Evolutionary conservation across 2,888 invertebrate species (phyloP).

Genomic region (Sarcophaga caerulescens): DNA sequence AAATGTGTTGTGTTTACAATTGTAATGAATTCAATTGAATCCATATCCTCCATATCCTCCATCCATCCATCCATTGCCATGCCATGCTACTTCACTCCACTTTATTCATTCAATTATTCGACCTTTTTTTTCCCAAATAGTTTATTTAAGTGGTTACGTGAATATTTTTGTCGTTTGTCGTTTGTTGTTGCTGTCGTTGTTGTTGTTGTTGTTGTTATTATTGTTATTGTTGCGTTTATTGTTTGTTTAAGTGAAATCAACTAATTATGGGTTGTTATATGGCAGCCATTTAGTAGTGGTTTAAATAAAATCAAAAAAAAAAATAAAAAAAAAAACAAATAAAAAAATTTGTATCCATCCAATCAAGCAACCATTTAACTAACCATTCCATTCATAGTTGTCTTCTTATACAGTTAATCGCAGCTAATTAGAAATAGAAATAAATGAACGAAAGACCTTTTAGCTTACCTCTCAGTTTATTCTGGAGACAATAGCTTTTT

Average conservation of each 20-base stretch:
- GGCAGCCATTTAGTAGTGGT: slow-evolving; percentile 70
- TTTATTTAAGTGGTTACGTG: background rate
- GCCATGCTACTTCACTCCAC: background rate
- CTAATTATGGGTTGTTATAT: slow-evolving; percentile 71
- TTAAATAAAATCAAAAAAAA: slow-evolving; percentile 15
- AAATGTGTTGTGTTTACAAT: slow-evolving; percentile 57
- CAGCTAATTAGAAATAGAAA: background rate
- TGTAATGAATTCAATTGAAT: slow-evolving; percentile 23
- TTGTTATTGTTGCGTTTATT: slow-evolving; percentile 63
- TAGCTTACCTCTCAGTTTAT: too few species aligned
- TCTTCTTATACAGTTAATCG: background rate
- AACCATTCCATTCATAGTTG: background rate
- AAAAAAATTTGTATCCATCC: background rate
- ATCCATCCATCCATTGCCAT: slow-evolving; percentile 8
- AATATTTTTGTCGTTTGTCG: background rate
- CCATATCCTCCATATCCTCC: slow-evolving; percentile 24
- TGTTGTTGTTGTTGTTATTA: slow-evolving; percentile 37
- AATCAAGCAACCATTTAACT: background rate
- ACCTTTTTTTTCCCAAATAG: slow-evolving; percentile 26
- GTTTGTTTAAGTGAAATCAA: slow-evolving; percentile 71
- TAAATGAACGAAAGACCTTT: background rate
- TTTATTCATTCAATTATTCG: slow-evolving; percentile 40
- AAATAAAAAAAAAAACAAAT: background rate
- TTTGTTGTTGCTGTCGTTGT: slow-evolving; percentile 41
- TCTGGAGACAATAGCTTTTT: too few species aligned